These are phyloP conservation scores for Oscheius sp. DNA, from an alignment of 1,140 invertebrate genomes.

Conservation along the genomic window DNA sequence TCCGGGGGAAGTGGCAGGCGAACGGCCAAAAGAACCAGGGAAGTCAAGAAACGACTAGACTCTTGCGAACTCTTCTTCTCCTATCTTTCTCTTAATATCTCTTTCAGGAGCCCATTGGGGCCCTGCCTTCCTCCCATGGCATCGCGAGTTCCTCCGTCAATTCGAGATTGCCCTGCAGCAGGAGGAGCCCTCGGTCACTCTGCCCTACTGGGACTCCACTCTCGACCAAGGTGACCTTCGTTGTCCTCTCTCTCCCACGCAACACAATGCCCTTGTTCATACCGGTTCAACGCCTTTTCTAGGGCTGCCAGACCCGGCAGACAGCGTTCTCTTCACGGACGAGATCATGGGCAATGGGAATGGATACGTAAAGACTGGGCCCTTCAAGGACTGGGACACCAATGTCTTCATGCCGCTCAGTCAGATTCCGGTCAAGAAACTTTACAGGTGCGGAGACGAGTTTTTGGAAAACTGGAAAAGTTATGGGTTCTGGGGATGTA, in stretches of 20 bases:
- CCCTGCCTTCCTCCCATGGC: constrained; percentile 57
- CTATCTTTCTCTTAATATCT: not conserved
- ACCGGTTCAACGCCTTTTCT: not conserved
- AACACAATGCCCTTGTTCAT: not conserved
- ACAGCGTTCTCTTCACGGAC: constrained; percentile 58
- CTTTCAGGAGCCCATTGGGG: constrained; percentile 58
- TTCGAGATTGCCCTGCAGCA: constrained; percentile 56
- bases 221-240: constrained; percentile 55
- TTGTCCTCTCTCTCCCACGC: not conserved
- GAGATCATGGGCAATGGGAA: constrained; percentile 61
- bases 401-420: constrained; percentile 60
- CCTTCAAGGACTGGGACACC: constrained; percentile 57
- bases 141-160: constrained; percentile 57
- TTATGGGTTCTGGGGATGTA: not conserved
- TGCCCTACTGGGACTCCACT: constrained; percentile 62
- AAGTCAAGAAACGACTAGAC: too few species aligned
- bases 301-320: constrained; percentile 58
- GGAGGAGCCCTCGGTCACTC: constrained; percentile 48
- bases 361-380: constrained; percentile 62
- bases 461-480: not conserved
- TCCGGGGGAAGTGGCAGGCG: constrained; percentile 5
- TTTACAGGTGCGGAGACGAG: constrained; percentile 47
- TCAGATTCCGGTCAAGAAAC: constrained; percentile 58
- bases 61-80: not conserved
- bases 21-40: not conserved